A percentile compares a stretch with the other conserved stretches of the same genome.
These are phyloP conservation scores for Zaprionus bogoriensis DNA, from an alignment of 2,888 invertebrate species.

Conservation along the genomic window DNA sequence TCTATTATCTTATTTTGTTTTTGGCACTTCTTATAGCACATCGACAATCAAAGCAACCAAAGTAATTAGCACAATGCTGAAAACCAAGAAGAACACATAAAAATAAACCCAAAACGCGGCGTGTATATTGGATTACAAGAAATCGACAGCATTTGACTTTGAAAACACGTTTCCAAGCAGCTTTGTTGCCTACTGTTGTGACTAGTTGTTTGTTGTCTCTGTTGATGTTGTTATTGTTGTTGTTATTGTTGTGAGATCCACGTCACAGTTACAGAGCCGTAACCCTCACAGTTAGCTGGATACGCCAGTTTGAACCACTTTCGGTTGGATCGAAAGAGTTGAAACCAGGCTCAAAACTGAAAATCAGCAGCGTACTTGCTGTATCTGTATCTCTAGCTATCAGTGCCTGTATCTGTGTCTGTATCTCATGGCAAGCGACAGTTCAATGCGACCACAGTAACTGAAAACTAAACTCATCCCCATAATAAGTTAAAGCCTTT, in stretches of 20 bases:
- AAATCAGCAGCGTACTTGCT: conserved; percentile 6
- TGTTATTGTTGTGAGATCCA: conserved; percentile 20
- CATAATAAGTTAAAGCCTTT: too few relatives aligned
- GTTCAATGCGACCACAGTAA: conserved; percentile 46
- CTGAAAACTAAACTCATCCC: too few relatives aligned
- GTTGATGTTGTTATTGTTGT: conserved; percentile 11
- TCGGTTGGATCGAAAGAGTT: conserved; percentile 59
- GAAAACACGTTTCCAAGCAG: conserved; percentile 55
- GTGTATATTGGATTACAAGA: conserved; percentile 62
- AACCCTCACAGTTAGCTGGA: conserved; percentile 62
- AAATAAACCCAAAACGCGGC: conserved; percentile 14
- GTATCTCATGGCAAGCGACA: background rate
- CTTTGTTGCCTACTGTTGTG: conserved; percentile 25
- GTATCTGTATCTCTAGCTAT: background rate
- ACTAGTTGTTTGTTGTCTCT: conserved; percentile 5
- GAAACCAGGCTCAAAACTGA: conserved; percentile 41
- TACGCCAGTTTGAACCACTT: conserved; percentile 69
- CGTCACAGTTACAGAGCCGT: conserved; percentile 30
- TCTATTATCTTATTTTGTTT: background rate
- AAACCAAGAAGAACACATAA: conserved; percentile 4
- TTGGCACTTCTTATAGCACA: background rate
- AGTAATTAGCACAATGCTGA: conserved; percentile 36
- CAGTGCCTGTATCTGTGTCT: conserved; percentile 1
- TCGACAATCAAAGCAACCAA: background rate
- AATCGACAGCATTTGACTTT: conserved; percentile 41